A percentile compares a stretch with the other conserved stretches of the same genome.
These are phyloP conservation scores for Ictalurus punctatus DNA, from an alignment of 2,113 vertebrate species.

Conservation along the genomic window DNA sequence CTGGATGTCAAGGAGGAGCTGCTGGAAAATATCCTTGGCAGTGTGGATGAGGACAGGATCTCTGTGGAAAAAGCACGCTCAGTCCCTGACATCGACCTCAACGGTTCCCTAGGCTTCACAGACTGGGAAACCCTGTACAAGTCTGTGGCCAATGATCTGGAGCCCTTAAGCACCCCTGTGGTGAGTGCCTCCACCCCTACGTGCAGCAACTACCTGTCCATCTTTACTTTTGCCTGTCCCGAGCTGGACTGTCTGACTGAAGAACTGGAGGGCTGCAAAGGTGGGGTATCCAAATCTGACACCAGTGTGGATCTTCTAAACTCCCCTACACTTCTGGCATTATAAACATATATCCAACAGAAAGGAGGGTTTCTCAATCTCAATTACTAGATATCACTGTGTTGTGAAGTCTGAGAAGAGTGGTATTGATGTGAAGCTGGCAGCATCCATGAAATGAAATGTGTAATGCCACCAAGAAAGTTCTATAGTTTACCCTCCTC, in stretches of 20 bases:
- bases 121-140: conserved; percentile 96
- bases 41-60: conserved; percentile 70
- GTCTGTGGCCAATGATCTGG: conserved; percentile 84
- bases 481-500: conserved; percentile 72
- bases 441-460: conserved; percentile 60
- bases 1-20: conserved; percentile 89
- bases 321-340: conserved; percentile 94
- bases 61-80: conserved; percentile 87
- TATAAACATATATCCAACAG: conserved; percentile 73
- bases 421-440: conserved; percentile 57
- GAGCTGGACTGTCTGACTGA: conserved; percentile 89
- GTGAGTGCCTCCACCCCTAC: conserved; percentile 90
- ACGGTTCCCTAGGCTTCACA: conserved; percentile 86
- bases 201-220: conserved; percentile 89
- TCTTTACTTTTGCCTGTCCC: conserved; percentile 92
- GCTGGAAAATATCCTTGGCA: conserved; percentile 82
- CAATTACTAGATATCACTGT: conserved; percentile 57
- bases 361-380: conserved; percentile 45
- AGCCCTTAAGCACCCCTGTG: conserved; percentile 92
- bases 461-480: conserved; percentile 61
- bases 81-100: conserved; percentile 93
- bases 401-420: conserved; percentile 52
- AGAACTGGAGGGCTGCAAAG: conserved; percentile 82
- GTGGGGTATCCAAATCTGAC: conserved; percentile 87
- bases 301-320: conserved; percentile 91